These are phyloP conservation scores for Philereme transversata DNA, from an alignment of 2,888 invertebrate species.

Conservation along the genomic window DNA sequence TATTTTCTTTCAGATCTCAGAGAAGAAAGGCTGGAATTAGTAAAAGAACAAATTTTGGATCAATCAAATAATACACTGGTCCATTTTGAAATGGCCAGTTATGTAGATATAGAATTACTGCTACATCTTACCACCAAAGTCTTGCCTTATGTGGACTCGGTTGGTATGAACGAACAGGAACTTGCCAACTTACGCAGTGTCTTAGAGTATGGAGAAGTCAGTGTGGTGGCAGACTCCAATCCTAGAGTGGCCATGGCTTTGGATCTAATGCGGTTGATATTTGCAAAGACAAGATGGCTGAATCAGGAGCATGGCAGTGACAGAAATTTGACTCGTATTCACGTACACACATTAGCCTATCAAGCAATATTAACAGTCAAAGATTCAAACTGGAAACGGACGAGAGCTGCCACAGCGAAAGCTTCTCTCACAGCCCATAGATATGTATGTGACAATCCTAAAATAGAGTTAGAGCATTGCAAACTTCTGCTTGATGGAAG, in stretches of 20 bases:
- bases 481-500: constrained; percentile 91
- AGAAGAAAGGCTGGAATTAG: constrained; percentile 84
- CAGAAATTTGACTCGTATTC: constrained; percentile 88
- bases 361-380: constrained; percentile 91
- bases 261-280: constrained; percentile 88
- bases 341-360: constrained; percentile 94
- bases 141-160: constrained; percentile 90
- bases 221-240: constrained; percentile 89
- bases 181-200: constrained; percentile 90
- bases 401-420: constrained; percentile 91
- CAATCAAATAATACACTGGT: constrained; percentile 85
- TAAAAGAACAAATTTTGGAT: constrained; percentile 86
- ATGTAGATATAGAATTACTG: constrained; percentile 88
- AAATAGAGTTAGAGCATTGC: constrained; percentile 75
- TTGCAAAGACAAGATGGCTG: constrained; percentile 62
- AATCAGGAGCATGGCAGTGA: constrained; percentile 69
- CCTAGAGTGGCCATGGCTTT: constrained; percentile 91
- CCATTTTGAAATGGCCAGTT: constrained; percentile 95
- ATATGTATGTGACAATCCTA: constrained; percentile 89
- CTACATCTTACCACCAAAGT: constrained; percentile 86
- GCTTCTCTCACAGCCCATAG: constrained; percentile 92
- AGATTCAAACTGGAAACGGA: constrained; percentile 89
- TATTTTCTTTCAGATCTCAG: constrained; percentile 82
- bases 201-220: constrained; percentile 87
- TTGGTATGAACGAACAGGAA: constrained; percentile 96